Evolutionary conservation across 2,888 invertebrate species (phyloP).

Genomic region (Synergus gifuensis): DNA sequence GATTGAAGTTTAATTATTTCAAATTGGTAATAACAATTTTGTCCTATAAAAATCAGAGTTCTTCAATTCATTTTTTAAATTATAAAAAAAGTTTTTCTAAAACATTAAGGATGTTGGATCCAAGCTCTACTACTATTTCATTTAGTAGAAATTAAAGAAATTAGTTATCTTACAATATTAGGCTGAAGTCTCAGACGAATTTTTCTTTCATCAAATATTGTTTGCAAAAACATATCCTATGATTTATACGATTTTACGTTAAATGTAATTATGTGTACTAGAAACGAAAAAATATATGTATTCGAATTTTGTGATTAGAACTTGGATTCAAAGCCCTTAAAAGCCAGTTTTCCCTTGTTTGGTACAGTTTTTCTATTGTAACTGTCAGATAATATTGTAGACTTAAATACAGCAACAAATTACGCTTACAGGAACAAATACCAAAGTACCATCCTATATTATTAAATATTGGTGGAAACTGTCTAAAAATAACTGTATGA

Average conservation of each 20-base stretch:
- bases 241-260: too few species aligned
- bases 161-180: too few species aligned
- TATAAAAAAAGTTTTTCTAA: background rate
- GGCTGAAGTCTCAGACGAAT: too few species aligned
- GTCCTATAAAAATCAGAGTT: background rate
- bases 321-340: background rate
- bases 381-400: background rate
- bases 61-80: background rate
- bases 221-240: too few species aligned
- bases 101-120: too few species aligned
- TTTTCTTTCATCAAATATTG: too few species aligned
- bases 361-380: background rate
- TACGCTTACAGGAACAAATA: constrained; percentile 29
- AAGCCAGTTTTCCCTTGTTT: background rate
- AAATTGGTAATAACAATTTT: background rate
- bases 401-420: constrained; percentile 22
- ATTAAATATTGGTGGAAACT: background rate
- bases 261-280: too few species aligned
- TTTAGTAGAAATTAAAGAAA: too few species aligned
- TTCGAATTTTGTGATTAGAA: too few species aligned
- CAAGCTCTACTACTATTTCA: too few species aligned
- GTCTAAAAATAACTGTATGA: background rate
- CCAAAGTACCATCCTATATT: constrained; percentile 6
- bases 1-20: background rate
- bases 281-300: background rate